A percentile compares a stretch with the other conserved stretches of the same genome.
phyloP scores from a whole-genome alignment of 2,888 invertebrate genomes.

The Latheticus oryzae region DNA sequence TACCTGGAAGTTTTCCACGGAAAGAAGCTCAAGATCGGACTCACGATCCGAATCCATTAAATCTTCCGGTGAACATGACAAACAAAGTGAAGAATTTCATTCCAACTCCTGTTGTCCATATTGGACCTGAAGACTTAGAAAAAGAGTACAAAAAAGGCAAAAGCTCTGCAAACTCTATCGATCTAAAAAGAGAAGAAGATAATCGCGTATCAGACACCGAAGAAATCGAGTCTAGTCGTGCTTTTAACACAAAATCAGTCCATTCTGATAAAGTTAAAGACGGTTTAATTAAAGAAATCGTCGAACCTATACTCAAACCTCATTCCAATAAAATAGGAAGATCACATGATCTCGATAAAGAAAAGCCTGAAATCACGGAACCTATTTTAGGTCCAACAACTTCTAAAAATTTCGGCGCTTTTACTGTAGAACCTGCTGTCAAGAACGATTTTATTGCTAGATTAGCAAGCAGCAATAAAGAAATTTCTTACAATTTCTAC shows the following conservation, averaged over 20 bases:
- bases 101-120: slow-evolving; percentile 63
- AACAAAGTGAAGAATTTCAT: slow-evolving; percentile 50
- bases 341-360: slow-evolving; percentile 64
- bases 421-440: slow-evolving; percentile 49
- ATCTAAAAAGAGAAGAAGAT: slow-evolving; percentile 65
- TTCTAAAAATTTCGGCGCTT: slow-evolving; percentile 42
- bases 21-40: slow-evolving; percentile 45
- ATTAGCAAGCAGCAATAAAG: slow-evolving; percentile 58
- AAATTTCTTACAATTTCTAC: slow-evolving; percentile 56
- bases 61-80: slow-evolving; percentile 20
- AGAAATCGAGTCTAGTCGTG: slow-evolving; percentile 69
- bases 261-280: slow-evolving; percentile 46
- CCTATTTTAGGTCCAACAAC: slow-evolving; percentile 70
- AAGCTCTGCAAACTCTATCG: slow-evolving; percentile 64
- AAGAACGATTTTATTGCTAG: slow-evolving; percentile 62
- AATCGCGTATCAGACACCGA: slow-evolving; percentile 63
- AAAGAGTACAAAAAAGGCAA: slow-evolving; percentile 50
- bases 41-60: slow-evolving; percentile 26
- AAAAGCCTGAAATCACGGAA: slow-evolving; percentile 73
- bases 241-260: slow-evolving; percentile 66
- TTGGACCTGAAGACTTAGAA: slow-evolving; percentile 60
- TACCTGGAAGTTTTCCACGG: slow-evolving; percentile 65
- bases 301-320: slow-evolving; percentile 79
- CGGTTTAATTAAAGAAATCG: slow-evolving; percentile 70
- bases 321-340: slow-evolving; percentile 69